phyloP scores from a whole-genome alignment of 2,797 vertebrate species.

The Petrocephalus sullivani region DNA sequence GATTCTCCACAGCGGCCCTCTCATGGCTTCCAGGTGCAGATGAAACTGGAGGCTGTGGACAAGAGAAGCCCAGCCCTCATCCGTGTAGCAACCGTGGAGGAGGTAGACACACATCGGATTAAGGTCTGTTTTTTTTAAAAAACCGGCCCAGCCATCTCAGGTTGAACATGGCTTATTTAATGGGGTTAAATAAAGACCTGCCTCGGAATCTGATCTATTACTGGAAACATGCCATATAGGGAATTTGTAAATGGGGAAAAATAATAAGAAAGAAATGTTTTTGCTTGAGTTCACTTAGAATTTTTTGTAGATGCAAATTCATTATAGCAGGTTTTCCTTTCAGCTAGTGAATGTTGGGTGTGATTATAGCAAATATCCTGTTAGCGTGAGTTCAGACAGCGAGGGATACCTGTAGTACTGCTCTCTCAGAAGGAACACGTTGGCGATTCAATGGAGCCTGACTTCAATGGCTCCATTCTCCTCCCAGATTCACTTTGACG shows the following conservation, averaged over 20 bases:
- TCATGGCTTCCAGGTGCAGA: conserved; percentile 84
- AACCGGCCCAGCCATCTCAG: neutral
- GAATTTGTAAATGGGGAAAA: neutral
- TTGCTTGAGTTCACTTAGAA: neutral
- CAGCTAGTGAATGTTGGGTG: neutral
- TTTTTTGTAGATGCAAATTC: neutral
- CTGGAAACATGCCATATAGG: neutral
- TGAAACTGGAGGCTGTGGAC: conserved; percentile 94
- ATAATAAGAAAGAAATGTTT: neutral
- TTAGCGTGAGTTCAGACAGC: neutral
- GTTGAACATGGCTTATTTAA: neutral
- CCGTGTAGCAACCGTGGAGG: conserved; percentile 84
- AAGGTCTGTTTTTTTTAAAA: conserved; percentile 62
- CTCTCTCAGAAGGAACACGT: neutral
- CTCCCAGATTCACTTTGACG: conserved; percentile 87
- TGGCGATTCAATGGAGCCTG: neutral
- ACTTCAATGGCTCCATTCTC: conserved; percentile 18
- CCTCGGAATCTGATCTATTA: neutral
- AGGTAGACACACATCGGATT: conserved; percentile 86
- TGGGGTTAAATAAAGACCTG: neutral
- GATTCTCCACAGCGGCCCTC: conserved; percentile 67
- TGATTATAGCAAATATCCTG: neutral
- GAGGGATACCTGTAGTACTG: neutral
- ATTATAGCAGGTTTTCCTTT: neutral
- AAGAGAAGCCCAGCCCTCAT: conserved; percentile 85